A percentile compares a stretch with the other conserved stretches of the same genome.
Evolutionary conservation across 2,797 vertebrate species (phyloP).

Genomic region (Sebastes cheni): DNA sequence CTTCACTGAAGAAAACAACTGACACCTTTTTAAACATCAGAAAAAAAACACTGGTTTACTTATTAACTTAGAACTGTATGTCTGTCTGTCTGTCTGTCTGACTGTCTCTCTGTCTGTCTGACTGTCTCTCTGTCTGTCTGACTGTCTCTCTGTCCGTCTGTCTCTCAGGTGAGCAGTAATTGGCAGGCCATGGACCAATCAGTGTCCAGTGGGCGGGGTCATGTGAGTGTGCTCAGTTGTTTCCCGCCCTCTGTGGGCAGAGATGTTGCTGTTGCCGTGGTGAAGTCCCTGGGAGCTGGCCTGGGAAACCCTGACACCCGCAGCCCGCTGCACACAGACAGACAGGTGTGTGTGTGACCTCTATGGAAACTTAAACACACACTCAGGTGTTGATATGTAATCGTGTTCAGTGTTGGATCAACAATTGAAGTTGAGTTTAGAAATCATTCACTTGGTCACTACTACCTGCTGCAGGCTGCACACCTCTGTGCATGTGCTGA

Average conservation of each 20-base stretch:
- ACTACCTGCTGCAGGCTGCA: not conserved
- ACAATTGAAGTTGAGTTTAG: not conserved
- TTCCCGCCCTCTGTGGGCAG: slow-evolving; percentile 89
- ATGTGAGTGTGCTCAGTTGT: slow-evolving; percentile 90
- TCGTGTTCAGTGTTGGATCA: slow-evolving; percentile 2
- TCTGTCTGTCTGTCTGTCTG: not conserved
- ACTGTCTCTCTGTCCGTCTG: not conserved
- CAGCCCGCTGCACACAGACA: slow-evolving; percentile 90
- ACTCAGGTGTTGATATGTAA: slow-evolving; percentile 12
- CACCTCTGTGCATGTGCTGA: not conserved
- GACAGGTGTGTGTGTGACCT: slow-evolving; percentile 84
- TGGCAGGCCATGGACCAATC: slow-evolving; percentile 73
- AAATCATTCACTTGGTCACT: slow-evolving; percentile 1
- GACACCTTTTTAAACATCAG: not conserved
- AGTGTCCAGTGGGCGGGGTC: slow-evolving; percentile 82
- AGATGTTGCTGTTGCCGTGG: slow-evolving; percentile 91
- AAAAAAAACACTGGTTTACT: not conserved
- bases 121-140: not conserved
- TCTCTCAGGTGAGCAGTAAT: slow-evolving; percentile 77
- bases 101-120: not conserved
- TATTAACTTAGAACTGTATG: not conserved
- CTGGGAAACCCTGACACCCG: slow-evolving; percentile 82
- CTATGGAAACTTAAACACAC: slow-evolving; percentile 4
- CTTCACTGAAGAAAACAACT: not conserved
- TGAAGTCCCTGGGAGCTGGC: slow-evolving; percentile 86